Conservation (phyloP, 2,888 invertebrate species). For the Notocelia uddmanniana region DNA sequence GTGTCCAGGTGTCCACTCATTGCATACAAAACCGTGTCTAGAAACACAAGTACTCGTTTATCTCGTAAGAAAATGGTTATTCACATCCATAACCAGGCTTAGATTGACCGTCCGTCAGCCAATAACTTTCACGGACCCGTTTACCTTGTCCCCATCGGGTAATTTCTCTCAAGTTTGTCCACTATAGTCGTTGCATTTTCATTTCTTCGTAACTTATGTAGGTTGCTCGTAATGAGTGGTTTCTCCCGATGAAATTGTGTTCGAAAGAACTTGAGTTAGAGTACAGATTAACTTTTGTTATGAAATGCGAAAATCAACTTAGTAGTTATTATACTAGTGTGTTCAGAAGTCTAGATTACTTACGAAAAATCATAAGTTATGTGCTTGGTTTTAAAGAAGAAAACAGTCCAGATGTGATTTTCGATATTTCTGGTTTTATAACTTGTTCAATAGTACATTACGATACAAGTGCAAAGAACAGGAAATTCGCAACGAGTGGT, state of each 20-base stretch:
- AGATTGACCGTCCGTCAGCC: constrained; percentile 50
- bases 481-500: too few relatives aligned
- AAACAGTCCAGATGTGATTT: too few relatives aligned
- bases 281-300: too few relatives aligned
- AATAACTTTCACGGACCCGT: constrained; percentile 80
- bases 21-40: constrained; percentile 11
- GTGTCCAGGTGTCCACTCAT: not conserved
- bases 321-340: too few relatives aligned
- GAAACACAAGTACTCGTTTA: constrained; percentile 26
- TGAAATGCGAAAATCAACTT: too few relatives aligned
- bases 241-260: constrained; percentile 75
- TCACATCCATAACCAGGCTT: constrained; percentile 35
- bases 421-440: too few relatives aligned
- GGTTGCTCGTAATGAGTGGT: constrained; percentile 75
- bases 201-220: constrained; percentile 78
- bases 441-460: too few relatives aligned
- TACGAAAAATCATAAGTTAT: too few relatives aligned
- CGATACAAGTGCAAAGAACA: too few relatives aligned
- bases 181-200: constrained; percentile 74
- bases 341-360: too few relatives aligned
- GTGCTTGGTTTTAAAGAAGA: too few relatives aligned
- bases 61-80: constrained; percentile 38
- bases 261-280: constrained; percentile 64
- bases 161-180: constrained; percentile 74
- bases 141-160: constrained; percentile 72